Base-by-base conservation (phyloP, 1,140 invertebrate genomes). In the Drosophila kurseongensis region DNA sequence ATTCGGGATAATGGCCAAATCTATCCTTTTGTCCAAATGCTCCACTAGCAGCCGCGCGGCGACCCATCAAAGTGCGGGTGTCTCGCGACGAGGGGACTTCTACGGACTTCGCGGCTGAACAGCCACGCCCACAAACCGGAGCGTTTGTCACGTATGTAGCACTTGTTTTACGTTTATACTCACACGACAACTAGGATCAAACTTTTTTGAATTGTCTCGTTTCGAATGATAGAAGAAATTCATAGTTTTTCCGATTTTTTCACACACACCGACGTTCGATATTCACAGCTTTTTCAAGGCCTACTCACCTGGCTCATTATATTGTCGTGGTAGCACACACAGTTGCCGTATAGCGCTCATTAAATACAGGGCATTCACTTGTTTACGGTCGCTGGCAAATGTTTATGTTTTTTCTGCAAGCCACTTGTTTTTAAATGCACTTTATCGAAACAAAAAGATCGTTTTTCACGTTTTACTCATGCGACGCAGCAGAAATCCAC, bases 241-340 rank as follows among this genome's bases (percentile, higher is more conserved):
- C 75, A 74, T 78, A 72, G 58, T 89, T 86, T 86, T 86, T 78
- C 65, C 54, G 47, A 76, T 47, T 83, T 80, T 83, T 69, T 41
- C 80, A 73, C 69, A 76, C 61, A 76, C 73, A 75, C 75, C 76
- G 84, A 83, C 63, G 80, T 88, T 89, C 84, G 65, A 91, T 78
- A 78, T 68, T 80, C 78, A 86, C 85, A 83, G 75, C 69, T 89
- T 91, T 91, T 90, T 90, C 85, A 90, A 89, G 84, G 84, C 84
- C 85, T 83, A 90, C 91, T 92, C 76, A 92, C 91, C 91, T 92
- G 91, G 86, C 80, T 92, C 91, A 92, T 92, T 86, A 92, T 92
- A 92, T 89, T 80, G 80, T 91, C 76, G 80, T 90, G 73, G 79
- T 80, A 76, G 85, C 61, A 91, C 75, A 80, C 67, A 44, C 16